These are phyloP conservation scores for Periplaneta americana DNA, from an alignment of 1,140 invertebrate genomes.

Conservation along the genomic window DNA sequence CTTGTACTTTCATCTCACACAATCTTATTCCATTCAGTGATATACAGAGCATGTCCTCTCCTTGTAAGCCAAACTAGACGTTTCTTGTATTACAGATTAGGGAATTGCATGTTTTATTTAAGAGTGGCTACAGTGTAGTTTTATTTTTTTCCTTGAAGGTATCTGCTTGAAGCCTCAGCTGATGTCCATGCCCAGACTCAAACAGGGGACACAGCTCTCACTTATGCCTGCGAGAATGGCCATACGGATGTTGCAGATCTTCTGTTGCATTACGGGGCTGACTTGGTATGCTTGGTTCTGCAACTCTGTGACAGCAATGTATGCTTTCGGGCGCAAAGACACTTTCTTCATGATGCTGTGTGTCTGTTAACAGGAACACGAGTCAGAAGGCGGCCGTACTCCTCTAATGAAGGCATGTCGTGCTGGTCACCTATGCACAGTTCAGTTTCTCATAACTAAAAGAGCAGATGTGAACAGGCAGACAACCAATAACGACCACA, in stretches of 20 bases:
- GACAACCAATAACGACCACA: slow-evolving; percentile 98
- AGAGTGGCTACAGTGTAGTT: too few relatives aligned
- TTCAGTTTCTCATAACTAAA: slow-evolving; percentile 91
- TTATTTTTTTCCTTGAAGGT: slow-evolving; percentile 35
- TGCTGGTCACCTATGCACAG: slow-evolving; percentile 97
- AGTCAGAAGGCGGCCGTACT: slow-evolving; percentile 90
- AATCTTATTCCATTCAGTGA: too few relatives aligned
- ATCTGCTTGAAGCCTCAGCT: slow-evolving; percentile 77
- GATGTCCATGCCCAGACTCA: slow-evolving; percentile 91
- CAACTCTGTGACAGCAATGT: too few relatives aligned
- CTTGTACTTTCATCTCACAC: too few relatives aligned
- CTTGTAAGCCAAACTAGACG: too few relatives aligned
- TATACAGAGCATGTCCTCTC: too few relatives aligned
- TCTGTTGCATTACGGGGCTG: slow-evolving; percentile 80
- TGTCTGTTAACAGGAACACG: slow-evolving; percentile 62
- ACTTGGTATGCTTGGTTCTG: slow-evolving; percentile 60
- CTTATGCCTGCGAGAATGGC: slow-evolving; percentile 95
- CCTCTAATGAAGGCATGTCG: slow-evolving; percentile 99
- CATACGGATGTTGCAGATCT: slow-evolving; percentile 91
- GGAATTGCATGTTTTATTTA: too few relatives aligned
- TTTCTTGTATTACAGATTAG: too few relatives aligned
- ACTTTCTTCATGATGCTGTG: neutral
- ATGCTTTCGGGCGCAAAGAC: too few relatives aligned
- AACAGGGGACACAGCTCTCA: slow-evolving; percentile 94
- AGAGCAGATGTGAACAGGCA: slow-evolving; percentile 90